Conservation (phyloP, 2,113 vertebrate species). For the Proteles cristata region DNA sequence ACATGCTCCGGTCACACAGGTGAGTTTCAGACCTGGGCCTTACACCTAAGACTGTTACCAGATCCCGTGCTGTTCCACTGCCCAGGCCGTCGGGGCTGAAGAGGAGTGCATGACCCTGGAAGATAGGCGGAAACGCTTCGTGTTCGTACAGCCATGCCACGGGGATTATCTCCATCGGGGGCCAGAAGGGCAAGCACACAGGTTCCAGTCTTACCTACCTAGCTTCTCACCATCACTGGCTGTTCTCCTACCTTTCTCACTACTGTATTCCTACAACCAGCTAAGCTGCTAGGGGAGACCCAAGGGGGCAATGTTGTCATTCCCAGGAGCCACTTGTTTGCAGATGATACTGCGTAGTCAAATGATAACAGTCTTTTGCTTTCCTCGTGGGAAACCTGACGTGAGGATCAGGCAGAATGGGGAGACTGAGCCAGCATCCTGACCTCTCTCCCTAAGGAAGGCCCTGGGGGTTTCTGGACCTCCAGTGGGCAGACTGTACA, state of each 20-base stretch:
- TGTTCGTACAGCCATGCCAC: background rate
- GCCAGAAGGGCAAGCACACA: background rate
- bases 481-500: background rate
- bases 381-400: background rate
- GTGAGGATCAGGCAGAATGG: background rate
- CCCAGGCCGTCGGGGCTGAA: background rate
- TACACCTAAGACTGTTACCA: background rate
- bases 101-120: background rate
- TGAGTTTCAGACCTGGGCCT: background rate
- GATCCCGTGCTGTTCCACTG: background rate
- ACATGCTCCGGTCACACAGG: background rate
- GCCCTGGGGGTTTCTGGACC: background rate
- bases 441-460: background rate
- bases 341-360: background rate
- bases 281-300: background rate
- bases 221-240: background rate
- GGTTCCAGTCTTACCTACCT: background rate
- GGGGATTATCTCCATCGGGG: background rate
- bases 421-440: background rate
- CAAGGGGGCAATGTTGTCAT: background rate
- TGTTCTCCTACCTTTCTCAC: background rate
- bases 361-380: background rate
- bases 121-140: background rate
- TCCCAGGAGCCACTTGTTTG: background rate
- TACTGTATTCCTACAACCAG: background rate